Evolutionary conservation across 2,888 invertebrate genomes (phyloP).

Genomic region (Theristus sp.): DNA sequence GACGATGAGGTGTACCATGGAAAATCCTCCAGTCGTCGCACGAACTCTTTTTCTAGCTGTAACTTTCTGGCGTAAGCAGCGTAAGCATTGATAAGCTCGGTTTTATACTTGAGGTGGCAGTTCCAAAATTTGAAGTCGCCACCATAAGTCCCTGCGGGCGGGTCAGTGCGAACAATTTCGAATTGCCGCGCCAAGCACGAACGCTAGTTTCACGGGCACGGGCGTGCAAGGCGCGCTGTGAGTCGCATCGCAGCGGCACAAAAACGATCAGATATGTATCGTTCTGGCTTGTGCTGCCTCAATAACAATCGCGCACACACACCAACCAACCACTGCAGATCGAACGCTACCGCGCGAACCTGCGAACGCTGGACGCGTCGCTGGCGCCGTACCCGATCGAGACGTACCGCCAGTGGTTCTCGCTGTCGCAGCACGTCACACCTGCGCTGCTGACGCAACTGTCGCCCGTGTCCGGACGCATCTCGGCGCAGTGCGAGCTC

Average conservation of each 20-base stretch:
- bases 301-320: too few relatives aligned
- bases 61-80: not conserved
- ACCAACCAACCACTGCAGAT: constrained; percentile 12
- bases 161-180: too few relatives aligned
- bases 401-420: constrained; percentile 64
- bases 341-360: constrained; percentile 34
- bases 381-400: constrained; percentile 81
- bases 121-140: too few relatives aligned
- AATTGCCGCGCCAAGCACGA: too few relatives aligned
- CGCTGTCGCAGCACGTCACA: constrained; percentile 34
- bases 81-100: too few relatives aligned
- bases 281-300: too few relatives aligned
- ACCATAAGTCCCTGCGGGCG: too few relatives aligned
- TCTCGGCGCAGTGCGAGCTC: constrained; percentile 20
- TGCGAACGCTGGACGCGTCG: constrained; percentile 52
- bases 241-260: too few relatives aligned
- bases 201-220: too few relatives aligned
- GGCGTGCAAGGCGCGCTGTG: too few relatives aligned
- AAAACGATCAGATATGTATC: too few relatives aligned
- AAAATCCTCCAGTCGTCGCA: not conserved
- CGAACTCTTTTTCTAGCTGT: not conserved
- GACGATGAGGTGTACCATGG: not conserved
- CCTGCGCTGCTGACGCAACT: not conserved
- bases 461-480: constrained; percentile 14
- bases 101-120: too few relatives aligned